Percentiles rank a stretch among this genome's conserved stretches.
phyloP scores from a whole-genome alignment of 53 echinoderm and acorn worm genomes.

The Astropecten irregularis region DNA sequence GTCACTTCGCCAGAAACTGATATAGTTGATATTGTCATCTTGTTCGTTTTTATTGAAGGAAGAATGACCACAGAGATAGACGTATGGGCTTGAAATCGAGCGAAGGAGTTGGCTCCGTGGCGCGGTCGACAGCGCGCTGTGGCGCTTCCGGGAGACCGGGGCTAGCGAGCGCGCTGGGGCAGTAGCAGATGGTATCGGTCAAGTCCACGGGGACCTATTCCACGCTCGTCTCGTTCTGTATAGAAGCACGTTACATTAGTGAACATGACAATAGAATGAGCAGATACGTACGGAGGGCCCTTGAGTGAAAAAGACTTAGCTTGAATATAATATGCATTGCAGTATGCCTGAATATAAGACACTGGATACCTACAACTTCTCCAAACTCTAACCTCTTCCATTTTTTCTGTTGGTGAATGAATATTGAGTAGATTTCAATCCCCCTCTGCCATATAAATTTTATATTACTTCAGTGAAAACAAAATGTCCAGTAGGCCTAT shows the following conservation, averaged over 20 bases:
- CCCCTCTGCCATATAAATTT: no score
- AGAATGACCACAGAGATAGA: no score
- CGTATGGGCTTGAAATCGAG: slow-evolving; percentile 3
- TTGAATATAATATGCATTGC: not conserved
- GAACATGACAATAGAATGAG: slow-evolving; percentile 36
- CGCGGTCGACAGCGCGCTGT: not conserved
- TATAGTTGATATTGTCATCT: no score
- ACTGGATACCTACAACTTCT: not conserved
- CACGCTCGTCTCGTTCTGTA: slow-evolving; percentile 18
- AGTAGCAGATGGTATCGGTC: slow-evolving; percentile 42
- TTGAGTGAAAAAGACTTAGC: not conserved
- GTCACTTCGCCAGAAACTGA: no score
- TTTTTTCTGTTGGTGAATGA: no score
- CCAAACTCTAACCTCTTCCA: no score
- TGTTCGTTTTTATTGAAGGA: no score
- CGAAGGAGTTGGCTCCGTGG: no score
- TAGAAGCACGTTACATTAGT: slow-evolving; percentile 45
- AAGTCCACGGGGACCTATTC: slow-evolving; percentile 26
- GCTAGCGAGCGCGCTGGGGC: not conserved
- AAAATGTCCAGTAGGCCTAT: no score
- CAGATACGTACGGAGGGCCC: no score
- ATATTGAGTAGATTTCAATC: no score
- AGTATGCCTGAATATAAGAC: not conserved
- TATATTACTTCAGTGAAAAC: no score
- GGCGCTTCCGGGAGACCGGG: slow-evolving; percentile 19